Base-by-base conservation (phyloP, 2,113 vertebrate genomes). In the Deroptyus accipitrinus region DNA sequence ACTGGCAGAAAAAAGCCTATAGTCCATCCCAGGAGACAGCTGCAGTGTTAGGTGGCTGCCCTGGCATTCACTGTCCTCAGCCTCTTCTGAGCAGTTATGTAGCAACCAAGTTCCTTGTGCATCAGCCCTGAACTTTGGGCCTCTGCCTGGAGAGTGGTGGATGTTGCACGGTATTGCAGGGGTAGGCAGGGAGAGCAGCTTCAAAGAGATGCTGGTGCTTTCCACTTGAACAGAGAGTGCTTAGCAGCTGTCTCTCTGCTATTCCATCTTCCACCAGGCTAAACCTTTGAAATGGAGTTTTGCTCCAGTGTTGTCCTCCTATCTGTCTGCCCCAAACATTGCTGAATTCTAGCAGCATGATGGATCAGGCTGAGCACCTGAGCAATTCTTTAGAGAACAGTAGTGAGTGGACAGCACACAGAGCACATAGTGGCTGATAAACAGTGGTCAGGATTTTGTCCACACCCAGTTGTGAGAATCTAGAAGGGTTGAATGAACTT, bases 41-140 rank as follows among this genome's bases (percentile, higher is more conserved):
- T 69, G 73, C 44, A 57, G 30, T 23, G 39, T 64, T 83, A 20
- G 13, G 46, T 61, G 59, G 5, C 59, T 83, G 59, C 68, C 33
- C 63, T 77, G 79, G 17, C 49, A n/a, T 55, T 54, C 24, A 6
- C 7, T 6, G 48, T 80, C 30, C n/a, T 73, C 0, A 0, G 30
- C 16, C 30, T 77, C 39, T 74, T 80, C 73, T 74, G 46, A 77
- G 59, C 33, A 76, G 52, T n/a, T 63, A 20, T 10, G 33, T 19
- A n/a, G 42, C 70, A 31, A 19, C 59, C 1, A 0, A 19, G 7
- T 37, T 75, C 31, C 31, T 72, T 17, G 2, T 17, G 48, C 44
- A 30, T 30, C 49, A 33, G 48, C 24, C 52, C 20, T 80, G 48
- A 17, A 18, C 63, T 30, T 10, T 76, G 48, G 35, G 11, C 25